Base-by-base conservation (phyloP, 2,797 vertebrate species). In the Triplophysa bombifrons region DNA sequence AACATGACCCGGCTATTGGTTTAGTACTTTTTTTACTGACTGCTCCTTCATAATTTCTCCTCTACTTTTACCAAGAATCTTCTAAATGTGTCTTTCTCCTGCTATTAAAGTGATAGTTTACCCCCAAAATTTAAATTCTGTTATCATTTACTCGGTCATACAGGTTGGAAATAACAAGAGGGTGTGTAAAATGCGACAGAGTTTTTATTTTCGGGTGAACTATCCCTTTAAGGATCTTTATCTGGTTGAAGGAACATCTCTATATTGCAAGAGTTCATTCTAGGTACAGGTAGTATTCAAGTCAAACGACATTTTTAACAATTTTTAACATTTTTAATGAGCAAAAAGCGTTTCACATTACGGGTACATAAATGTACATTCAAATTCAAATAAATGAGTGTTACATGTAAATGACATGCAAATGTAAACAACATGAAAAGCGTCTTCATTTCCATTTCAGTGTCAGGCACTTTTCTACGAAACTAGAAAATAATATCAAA, bases 361-460 rank as follows among this genome's bases (percentile, higher is more conserved):
- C 17, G 44, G 7, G 41, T 65, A 25, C 17, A 65, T 44, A 56
- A 38, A 44, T 13, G 10, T 8, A 63, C 14, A 64, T 2, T 61
- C 6, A 71, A 63, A 71, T 71, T 14, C 27, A 72, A 25, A 70
- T 10, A 27, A 72, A 63, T 53, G 3, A 70, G 3, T 41, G 14
- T 16, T 38, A 68, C 55, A 76, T 58, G 20, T 60, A n/a, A 65
- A 65, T n/a, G 1, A 65, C 19, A 30, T 38, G 34, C 20, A 27
- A 46, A 64, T 58, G 64, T 76, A 76, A 76, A 76, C 74, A 72
- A 60, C 16, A 30, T 63, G 19, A 53, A 14, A 53, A 64, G 58
- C n/a, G 13, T 61, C 60, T 61, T 30, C 12, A 16, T 60, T 25
- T 27, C 11, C 11, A 22, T 20, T 22, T 20, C 1, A 30, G 56